A percentile compares a stretch with the other conserved stretches of the same genome.
Conservation (phyloP, 2,888 invertebrate genomes). For the Oscheius myriophilus region DNA sequence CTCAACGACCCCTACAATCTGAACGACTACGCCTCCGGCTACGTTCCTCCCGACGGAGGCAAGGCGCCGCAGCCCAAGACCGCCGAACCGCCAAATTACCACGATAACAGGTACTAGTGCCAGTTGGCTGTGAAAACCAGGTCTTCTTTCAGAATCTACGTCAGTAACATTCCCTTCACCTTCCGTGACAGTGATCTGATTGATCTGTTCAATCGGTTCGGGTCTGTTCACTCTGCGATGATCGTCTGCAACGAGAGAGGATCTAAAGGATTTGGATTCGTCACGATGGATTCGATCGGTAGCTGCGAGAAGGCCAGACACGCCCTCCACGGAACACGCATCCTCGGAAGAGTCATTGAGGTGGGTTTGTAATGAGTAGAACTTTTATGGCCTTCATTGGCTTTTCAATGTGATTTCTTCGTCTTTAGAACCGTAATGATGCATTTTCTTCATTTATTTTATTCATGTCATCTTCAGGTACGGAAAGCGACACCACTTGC, state of each 20-base stretch:
- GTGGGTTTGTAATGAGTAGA: too few relatives aligned
- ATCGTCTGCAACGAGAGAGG: slow-evolving; percentile 51
- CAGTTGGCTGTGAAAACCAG: neutral
- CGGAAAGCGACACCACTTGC: slow-evolving; percentile 28
- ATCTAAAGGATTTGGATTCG: slow-evolving; percentile 54
- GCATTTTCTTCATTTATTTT: neutral
- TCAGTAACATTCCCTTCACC: slow-evolving; percentile 54
- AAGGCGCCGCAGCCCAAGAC: slow-evolving; percentile 19
- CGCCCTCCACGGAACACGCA: slow-evolving; percentile 41
- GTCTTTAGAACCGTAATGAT: neutral
- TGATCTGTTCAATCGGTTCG: slow-evolving; percentile 46
- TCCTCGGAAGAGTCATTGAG: slow-evolving; percentile 50
- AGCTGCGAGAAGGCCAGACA: slow-evolving; percentile 44
- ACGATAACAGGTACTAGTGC: slow-evolving; percentile 18
- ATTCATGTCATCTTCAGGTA: slow-evolving; percentile 9
- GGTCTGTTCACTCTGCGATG: slow-evolving; percentile 42
- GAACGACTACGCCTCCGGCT: slow-evolving; percentile 6
- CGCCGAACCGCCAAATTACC: slow-evolving; percentile 13
- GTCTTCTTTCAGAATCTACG: slow-evolving; percentile 40
- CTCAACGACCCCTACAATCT: slow-evolving; percentile 13
- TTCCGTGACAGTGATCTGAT: slow-evolving; percentile 47
- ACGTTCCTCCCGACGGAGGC: slow-evolving; percentile 12
- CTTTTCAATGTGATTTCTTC: neutral
- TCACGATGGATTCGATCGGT: slow-evolving; percentile 45
- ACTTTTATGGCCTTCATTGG: neutral